phyloP scores from a whole-genome alignment of 2,888 invertebrate genomes.

The Stenurella melanura region DNA sequence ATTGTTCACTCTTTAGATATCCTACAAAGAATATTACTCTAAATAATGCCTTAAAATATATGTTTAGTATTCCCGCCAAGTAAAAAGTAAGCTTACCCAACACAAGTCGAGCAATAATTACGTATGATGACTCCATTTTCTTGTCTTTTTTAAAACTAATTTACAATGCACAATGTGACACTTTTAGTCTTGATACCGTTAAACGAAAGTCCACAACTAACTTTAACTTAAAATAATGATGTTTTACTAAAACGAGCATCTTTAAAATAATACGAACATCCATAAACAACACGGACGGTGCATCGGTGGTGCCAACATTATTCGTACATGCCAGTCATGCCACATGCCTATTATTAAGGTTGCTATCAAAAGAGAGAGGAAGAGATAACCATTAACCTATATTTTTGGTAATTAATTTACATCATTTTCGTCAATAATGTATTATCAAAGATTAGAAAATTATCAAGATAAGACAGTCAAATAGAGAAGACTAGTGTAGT shows the following conservation, averaged over 20 bases:
- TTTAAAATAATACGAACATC: background rate
- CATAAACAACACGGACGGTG: background rate
- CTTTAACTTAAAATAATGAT: background rate
- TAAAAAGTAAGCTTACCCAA: constrained; percentile 44
- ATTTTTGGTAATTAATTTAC: too few species aligned
- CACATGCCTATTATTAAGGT: too few species aligned
- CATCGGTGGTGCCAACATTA: too few species aligned
- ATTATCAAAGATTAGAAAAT: too few species aligned
- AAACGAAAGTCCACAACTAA: background rate
- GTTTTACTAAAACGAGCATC: background rate
- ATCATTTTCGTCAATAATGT: too few species aligned
- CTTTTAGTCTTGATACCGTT: background rate
- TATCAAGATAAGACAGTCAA: too few species aligned
- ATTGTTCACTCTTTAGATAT: constrained; percentile 68
- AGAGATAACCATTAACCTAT: too few species aligned
- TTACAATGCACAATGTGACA: background rate
- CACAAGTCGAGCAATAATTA: constrained; percentile 51
- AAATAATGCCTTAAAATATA: background rate
- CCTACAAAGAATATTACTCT: constrained; percentile 64
- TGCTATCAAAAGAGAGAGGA: too few species aligned
- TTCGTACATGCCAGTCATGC: too few species aligned
- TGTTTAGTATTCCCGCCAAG: constrained; percentile 50
- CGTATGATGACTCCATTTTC: constrained; percentile 48
- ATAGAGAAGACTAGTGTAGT: too few species aligned
- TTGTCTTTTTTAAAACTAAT: background rate